Base-by-base conservation (phyloP, 2,888 invertebrate species). In the Melanchra persicariae region DNA sequence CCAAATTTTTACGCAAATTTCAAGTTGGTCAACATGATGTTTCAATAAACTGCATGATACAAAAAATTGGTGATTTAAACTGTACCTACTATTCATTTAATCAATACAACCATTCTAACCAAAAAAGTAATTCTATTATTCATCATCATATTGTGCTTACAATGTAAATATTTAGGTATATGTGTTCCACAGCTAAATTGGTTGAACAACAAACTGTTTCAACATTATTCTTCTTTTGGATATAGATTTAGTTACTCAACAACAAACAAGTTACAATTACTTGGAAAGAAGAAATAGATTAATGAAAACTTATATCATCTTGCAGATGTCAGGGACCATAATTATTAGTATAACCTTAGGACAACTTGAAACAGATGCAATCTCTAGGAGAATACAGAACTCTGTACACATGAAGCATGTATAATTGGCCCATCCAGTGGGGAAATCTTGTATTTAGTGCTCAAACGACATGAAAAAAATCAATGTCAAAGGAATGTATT, bases 401-500 rank as follows among this genome's bases (percentile, higher is more conserved):
- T 51, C 19, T 43, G 54, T n/a, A 40, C 12, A 57, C 37, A 63
- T 60, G 3, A 70, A 64, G 43, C 30, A 47, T 52, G n/a, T 43
- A 60, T 12, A n/a, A 64, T n/a, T 34, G n/a, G 10, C 40, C 2
- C n/a, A 63, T 62, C 37, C 22, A 66, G 47, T 59, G 58, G 47
- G 45, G 65, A 72, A 74, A 60, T 43, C 54, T 49, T 51, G 34
- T 40, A 74, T 57, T 67, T 59, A 22, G 45, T 58, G 51, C n/a
- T 71, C 26, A 55, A 75, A 66, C 67, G 52, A 74, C 63, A 68
- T 55, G 43, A 40, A 71, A 80, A 84, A 77, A 85, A 84, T 85
- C 82, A 85, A 84, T 86, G 83, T 78, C 74, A 83, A 59, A 65
- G 54, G 75, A 70, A 64, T 77, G 71, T 67, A 52, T 71, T 77